Percentiles rank a stretch among this genome's conserved stretches.
Evolutionary conservation across 2,113 vertebrate species (phyloP).

Genomic region (Gymnarchus niloticus): DNA sequence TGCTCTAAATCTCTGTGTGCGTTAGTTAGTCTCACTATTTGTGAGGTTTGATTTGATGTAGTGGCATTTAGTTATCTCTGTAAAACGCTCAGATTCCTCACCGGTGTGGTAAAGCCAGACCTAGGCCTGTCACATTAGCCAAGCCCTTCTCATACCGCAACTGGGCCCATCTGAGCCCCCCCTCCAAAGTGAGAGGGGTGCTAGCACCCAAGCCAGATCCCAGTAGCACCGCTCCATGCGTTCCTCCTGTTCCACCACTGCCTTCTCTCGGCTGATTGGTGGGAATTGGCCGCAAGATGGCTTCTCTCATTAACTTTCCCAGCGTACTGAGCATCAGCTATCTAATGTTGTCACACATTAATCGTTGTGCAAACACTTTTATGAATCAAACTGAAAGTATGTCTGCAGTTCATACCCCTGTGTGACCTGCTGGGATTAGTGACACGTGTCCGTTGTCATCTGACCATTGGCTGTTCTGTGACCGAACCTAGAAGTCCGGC

Average conservation of each 20-base stretch:
- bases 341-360: conserved; percentile 12
- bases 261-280: background rate
- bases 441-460: conserved; percentile 43
- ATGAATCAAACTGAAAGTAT: conserved; percentile 29
- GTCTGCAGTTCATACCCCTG: conserved; percentile 36
- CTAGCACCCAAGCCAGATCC: background rate
- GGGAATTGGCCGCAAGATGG: too few relatives aligned
- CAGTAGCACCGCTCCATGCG: too few relatives aligned
- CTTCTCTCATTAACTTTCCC: too few relatives aligned
- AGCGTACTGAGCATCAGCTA: background rate
- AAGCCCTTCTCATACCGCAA: too few relatives aligned
- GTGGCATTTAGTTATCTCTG: too few relatives aligned
- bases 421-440: conserved; percentile 43
- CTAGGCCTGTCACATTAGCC: background rate
- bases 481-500: conserved; percentile 29
- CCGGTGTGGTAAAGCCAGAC: background rate
- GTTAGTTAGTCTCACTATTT: background rate
- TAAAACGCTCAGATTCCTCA: too few relatives aligned
- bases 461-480: conserved; percentile 18
- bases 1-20: too few relatives aligned
- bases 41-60: too few relatives aligned
- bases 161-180: too few relatives aligned
- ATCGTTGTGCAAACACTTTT: conserved; percentile 28
- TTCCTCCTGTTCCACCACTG: background rate
- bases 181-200: background rate